Evolutionary conservation across 2,888 invertebrate genomes (phyloP).

Genomic region (Tenthredo mesomela): DNA sequence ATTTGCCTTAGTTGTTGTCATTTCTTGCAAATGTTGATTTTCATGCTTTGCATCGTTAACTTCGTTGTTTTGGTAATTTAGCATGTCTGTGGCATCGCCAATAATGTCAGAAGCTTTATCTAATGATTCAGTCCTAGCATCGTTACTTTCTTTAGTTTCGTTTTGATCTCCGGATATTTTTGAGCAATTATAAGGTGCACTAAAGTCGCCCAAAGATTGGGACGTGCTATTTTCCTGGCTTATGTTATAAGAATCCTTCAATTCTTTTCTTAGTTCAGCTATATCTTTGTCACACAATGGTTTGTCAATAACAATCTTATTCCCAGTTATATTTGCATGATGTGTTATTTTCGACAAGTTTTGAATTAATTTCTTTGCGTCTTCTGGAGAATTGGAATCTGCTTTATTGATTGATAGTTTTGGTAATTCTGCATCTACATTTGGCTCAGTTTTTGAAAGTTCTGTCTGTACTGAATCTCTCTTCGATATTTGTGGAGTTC

Average conservation of each 20-base stretch:
- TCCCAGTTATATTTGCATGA: slow-evolving; percentile 66
- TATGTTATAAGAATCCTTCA: slow-evolving; percentile 41
- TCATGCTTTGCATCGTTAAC: not conserved
- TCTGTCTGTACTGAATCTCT: slow-evolving; percentile 63
- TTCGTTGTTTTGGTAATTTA: not conserved
- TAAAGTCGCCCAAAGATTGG: slow-evolving; percentile 6
- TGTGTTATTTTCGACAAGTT: slow-evolving; percentile 66
- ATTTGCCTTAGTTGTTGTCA: slow-evolving; percentile 10
- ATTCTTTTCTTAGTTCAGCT: slow-evolving; percentile 62
- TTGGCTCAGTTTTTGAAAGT: slow-evolving; percentile 48
- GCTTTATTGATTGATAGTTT: slow-evolving; percentile 23
- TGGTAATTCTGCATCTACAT: slow-evolving; percentile 46
- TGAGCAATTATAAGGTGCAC: not conserved
- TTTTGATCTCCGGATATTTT: not conserved
- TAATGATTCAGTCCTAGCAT: not conserved
- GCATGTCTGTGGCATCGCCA: not conserved
- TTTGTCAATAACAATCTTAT: slow-evolving; percentile 68
- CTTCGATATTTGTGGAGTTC: slow-evolving; percentile 61
- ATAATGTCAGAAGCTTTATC: not conserved
- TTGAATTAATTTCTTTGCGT: slow-evolving; percentile 60
- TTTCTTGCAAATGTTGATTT: slow-evolving; percentile 14
- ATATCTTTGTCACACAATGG: slow-evolving; percentile 63
- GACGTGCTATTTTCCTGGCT: slow-evolving; percentile 11
- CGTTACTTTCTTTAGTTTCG: slow-evolving; percentile 22
- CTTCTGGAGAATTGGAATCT: slow-evolving; percentile 45